Percentiles rank a stretch among this genome's conserved stretches.
Evolutionary conservation across 2,113 vertebrate species (phyloP).

Genomic region (Rhagologus leucostigma): DNA sequence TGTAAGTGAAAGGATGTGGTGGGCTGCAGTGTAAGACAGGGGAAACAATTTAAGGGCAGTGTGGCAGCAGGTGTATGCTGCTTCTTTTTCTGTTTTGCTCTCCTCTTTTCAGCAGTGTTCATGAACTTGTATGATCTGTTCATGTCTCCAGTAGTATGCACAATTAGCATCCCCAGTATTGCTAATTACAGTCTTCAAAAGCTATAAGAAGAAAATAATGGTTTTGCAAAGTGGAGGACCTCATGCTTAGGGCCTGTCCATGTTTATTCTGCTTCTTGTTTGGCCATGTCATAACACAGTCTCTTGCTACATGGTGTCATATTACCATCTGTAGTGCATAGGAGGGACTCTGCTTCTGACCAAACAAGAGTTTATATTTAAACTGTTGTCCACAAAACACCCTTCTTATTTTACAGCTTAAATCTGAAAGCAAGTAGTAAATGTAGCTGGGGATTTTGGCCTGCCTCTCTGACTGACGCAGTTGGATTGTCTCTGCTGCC

Average conservation of each 20-base stretch:
- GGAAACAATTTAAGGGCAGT: background rate
- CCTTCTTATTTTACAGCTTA: background rate
- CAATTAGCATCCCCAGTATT: background rate
- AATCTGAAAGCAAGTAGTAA: background rate
- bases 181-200: background rate
- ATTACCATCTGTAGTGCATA: background rate
- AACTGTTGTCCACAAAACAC: background rate
- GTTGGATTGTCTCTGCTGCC: background rate
- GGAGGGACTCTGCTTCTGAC: background rate
- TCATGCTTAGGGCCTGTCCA: background rate
- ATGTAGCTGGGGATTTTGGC: background rate
- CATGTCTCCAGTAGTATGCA: background rate
- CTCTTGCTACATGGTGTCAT: background rate
- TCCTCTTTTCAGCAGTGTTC: background rate
- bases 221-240: background rate
- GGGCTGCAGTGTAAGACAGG: background rate
- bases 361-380: background rate
- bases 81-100: background rate
- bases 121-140: background rate
- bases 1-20: background rate
- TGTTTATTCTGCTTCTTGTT: background rate
- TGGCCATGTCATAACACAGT: background rate
- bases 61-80: background rate
- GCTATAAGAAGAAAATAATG: background rate
- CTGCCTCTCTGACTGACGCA: background rate